Evolutionary conservation across 2,113 vertebrate species (phyloP).

Genomic region (Hypomesus transpacificus): DNA sequence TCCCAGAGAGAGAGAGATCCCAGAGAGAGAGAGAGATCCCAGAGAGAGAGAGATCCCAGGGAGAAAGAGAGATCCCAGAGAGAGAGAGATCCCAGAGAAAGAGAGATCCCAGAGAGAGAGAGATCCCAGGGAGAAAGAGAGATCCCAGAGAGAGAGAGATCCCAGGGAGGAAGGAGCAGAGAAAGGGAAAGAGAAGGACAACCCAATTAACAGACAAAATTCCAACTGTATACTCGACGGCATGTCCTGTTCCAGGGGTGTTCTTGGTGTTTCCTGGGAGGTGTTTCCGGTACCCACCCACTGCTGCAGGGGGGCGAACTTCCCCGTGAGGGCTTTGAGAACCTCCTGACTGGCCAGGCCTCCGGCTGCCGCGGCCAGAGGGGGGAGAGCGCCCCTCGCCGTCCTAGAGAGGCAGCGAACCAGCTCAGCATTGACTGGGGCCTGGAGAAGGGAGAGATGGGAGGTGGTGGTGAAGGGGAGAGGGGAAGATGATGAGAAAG

Average conservation of each 20-base stretch:
- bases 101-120: constrained; percentile 22
- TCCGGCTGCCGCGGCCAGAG: constrained; percentile 87
- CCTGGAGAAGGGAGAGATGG: constrained; percentile 44
- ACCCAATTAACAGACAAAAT: too few relatives aligned
- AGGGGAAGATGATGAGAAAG: background rate
- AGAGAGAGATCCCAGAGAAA: background rate
- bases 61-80: background rate
- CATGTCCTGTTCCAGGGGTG: too few relatives aligned
- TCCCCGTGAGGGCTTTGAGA: constrained; percentile 94
- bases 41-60: background rate
- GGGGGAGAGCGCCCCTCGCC: constrained; percentile 82
- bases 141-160: background rate
- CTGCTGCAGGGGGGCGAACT: constrained; percentile 94
- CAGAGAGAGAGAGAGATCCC: background rate
- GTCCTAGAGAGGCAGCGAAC: constrained; percentile 85
- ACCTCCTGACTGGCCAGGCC: constrained; percentile 94
- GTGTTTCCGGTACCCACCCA: constrained; percentile 78
- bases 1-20: too few relatives aligned
- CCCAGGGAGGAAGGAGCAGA: background rate
- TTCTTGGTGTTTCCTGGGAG: too few relatives aligned
- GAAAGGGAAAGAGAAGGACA: too few relatives aligned
- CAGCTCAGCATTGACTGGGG: constrained; percentile 74
- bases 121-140: constrained; percentile 50
- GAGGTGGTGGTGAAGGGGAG: background rate
- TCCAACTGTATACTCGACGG: too few relatives aligned